phyloP scores from a whole-genome alignment of 1,140 invertebrate genomes.

The Bombus haemorrhoidalis region DNA sequence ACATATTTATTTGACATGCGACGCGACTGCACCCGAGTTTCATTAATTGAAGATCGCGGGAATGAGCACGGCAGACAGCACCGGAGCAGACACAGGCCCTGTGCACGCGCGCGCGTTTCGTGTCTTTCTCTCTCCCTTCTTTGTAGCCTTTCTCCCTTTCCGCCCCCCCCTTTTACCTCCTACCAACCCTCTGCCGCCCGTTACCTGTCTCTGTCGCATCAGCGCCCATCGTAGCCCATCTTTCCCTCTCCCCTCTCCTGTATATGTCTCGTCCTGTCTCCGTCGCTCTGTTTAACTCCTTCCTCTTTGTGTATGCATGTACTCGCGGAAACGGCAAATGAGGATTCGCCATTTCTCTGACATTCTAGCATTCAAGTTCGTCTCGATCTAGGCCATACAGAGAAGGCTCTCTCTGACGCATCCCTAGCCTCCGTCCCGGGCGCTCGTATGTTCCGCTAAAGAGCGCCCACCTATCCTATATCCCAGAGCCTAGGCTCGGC shows the following conservation, averaged over 20 bases:
- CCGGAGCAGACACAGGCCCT: constrained; percentile 72
- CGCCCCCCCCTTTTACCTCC: neutral
- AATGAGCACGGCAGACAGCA: constrained; percentile 81
- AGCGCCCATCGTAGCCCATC: neutral
- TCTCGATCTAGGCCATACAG: constrained; percentile 79
- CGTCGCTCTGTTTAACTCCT: constrained; percentile 23
- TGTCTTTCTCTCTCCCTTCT: constrained; percentile 38
- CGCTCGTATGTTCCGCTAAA: constrained; percentile 45
- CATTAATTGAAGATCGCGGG: constrained; percentile 83
- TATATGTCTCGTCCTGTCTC: constrained; percentile 48
- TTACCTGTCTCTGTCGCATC: constrained; percentile 50
- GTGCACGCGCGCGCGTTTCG: constrained; percentile 53
- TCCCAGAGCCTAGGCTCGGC: constrained; percentile 41
- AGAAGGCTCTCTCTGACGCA: constrained; percentile 55
- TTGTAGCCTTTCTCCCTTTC: constrained; percentile 33
- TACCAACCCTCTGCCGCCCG: neutral
- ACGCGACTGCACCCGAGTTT: constrained; percentile 83
- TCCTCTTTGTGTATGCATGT: constrained; percentile 66
- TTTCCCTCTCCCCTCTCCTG: constrained; percentile 46
- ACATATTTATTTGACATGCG: constrained; percentile 84
- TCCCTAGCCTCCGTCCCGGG: constrained; percentile 19
- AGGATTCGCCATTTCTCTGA: constrained; percentile 80
- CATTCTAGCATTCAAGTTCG: constrained; percentile 80
- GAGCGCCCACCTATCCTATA: constrained; percentile 53
- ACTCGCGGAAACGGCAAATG: constrained; percentile 79